These are phyloP conservation scores for Muscidifurax raptorellus DNA, from an alignment of 1,140 invertebrate species.

Conservation along the genomic window DNA sequence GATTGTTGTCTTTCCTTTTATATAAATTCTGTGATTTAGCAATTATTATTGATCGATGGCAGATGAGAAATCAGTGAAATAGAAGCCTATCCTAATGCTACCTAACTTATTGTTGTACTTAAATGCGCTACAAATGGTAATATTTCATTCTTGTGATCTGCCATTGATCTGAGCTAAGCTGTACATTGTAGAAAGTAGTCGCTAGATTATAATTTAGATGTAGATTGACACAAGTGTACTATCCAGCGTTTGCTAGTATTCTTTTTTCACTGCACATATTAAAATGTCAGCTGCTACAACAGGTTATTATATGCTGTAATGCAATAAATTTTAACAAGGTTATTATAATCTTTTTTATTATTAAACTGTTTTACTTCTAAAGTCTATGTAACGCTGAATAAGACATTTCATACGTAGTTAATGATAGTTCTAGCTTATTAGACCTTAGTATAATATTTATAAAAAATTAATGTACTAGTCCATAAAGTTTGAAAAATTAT, in stretches of 20 bases:
- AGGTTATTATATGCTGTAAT: not conserved
- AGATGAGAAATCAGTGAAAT: not conserved
- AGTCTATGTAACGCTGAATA: not conserved
- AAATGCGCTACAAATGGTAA: conserved; percentile 8
- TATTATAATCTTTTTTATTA: not conserved
- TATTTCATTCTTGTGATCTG: conserved; percentile 5
- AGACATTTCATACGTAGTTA: not conserved
- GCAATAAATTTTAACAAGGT: not conserved
- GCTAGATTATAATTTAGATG: conserved; percentile 29
- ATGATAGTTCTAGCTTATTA: conserved; percentile 27
- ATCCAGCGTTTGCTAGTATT: conserved; percentile 22
- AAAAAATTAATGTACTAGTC: conserved; percentile 23
- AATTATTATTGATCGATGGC: conserved; percentile 30
- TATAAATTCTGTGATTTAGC: conserved; percentile 43
- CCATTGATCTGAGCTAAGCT: conserved; percentile 32
- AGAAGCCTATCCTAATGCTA: not conserved
- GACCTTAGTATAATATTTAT: conserved; percentile 23
- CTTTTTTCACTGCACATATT: not conserved
- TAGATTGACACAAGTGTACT: not conserved
- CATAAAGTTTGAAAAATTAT: not conserved
- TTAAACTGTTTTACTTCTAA: not conserved
- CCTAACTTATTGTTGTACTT: not conserved
- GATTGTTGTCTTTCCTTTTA: conserved; percentile 25
- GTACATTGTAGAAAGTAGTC: conserved; percentile 42
- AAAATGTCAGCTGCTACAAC: not conserved